Evolutionary conservation across 2,113 vertebrate genomes (phyloP), one percentile per base, ranked within the genome.

Genomic region (Agapornis roseicollis): DNA sequence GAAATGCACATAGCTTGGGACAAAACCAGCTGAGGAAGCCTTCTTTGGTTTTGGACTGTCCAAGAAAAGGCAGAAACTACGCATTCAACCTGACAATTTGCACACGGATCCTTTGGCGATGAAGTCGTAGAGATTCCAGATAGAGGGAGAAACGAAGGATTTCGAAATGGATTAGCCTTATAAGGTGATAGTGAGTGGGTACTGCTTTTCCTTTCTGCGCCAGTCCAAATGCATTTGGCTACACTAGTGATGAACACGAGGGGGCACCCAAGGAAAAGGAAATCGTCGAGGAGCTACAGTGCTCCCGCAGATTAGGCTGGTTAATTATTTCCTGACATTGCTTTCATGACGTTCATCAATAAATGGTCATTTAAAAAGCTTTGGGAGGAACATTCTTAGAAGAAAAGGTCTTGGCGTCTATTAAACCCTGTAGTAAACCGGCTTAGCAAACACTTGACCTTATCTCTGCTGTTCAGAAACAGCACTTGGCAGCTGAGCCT

Each of bases 261-360:
- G 4, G 92, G 96, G 96, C 94, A 80, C 41, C 78, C 96, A 60
- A 97, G 90, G 93, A 93, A 96, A 95, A 85, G 8, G 61, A 92
- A 94, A 97, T 76, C 8, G 27, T 31, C 9, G 14, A 87, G 66
- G 10, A 71, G 73, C 56, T 39, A 50, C 46, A 6, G 1, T 1
- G 35, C 24, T 80, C 19, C 18, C 4, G 2, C 27, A 47, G 27
- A 13, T 73, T 11, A 18, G 44, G 25, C 35, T 47, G n/a, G 18
- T 39, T 42, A 9, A 58, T 74, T 71, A 65, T 80, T 87, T 91
- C 44, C 41, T 80, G 28, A 27, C 44, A 7, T 46, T 80, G 23
- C 69, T 85, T 94, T 63, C n/a, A n/a, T 58, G 11, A 55, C 1
- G 2, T n/a, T 83, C 35, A 44, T 35, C 60, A 88, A 25, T 63